Evolutionary conservation across 92 coral and sea anemone species (phyloP).

Genomic region (Bergia sp.): DNA sequence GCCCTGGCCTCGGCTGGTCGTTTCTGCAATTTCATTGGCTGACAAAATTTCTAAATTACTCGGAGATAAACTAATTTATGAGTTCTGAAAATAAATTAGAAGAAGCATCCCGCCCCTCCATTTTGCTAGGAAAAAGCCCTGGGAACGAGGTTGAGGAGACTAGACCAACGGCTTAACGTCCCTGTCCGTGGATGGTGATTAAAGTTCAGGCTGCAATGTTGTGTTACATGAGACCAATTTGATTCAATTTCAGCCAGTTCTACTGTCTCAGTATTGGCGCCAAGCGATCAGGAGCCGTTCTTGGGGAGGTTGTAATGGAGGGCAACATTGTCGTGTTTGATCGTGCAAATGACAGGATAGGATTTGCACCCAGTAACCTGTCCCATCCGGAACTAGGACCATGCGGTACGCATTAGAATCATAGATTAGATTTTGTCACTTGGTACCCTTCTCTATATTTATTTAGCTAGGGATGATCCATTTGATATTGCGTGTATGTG

Average conservation of each 20-base stretch:
- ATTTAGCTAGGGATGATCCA: no score
- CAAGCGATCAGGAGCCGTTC: conserved; percentile 84
- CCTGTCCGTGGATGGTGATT: no score
- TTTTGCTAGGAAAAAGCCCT: no score
- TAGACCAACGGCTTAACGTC: no score
- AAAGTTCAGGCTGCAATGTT: background rate
- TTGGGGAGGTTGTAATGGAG: conserved; percentile 93
- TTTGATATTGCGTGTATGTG: no score
- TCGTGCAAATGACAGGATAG: conserved; percentile 89
- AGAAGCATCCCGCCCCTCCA: no score
- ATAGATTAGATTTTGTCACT: background rate
- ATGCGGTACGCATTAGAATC: conserved; percentile 67
- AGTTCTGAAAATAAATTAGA: no score
- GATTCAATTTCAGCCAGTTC: conserved; percentile 66
- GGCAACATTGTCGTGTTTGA: conserved; percentile 96
- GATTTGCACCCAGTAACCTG: conserved; percentile 93
- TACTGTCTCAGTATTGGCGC: conserved; percentile 89
- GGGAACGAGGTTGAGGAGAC: no score
- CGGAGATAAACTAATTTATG: no score
- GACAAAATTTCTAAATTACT: no score
- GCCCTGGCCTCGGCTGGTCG: no score
- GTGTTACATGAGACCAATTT: background rate
- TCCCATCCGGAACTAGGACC: conserved; percentile 87
- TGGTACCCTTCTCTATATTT: background rate
- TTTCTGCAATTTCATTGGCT: no score